Conservation (phyloP, 2,797 vertebrate species). For the Tiaroga cobitis region DNA sequence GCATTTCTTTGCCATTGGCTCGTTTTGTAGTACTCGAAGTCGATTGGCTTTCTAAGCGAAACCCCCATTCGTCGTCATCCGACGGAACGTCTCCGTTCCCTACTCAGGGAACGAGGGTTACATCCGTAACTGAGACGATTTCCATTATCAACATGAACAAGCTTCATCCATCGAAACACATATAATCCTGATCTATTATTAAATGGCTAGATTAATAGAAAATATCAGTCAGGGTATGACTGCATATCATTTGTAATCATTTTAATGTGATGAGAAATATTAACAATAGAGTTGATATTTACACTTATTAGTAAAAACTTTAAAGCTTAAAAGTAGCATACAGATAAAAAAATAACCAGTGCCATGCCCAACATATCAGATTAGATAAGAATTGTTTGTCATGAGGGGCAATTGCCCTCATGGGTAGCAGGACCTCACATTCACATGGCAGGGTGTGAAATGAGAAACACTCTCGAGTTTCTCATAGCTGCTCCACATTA, state of each 20-base stretch:
- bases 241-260: neutral
- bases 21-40: too few relatives aligned
- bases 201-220: neutral
- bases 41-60: too few relatives aligned
- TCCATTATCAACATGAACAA: neutral
- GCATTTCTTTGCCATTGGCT: too few relatives aligned
- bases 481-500: slow-evolving; percentile 6
- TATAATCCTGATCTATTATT: neutral
- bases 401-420: neutral
- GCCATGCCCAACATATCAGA: neutral
- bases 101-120: too few relatives aligned
- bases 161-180: neutral
- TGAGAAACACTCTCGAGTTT: neutral
- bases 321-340: neutral
- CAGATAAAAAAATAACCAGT: neutral
- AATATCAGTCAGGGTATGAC: neutral
- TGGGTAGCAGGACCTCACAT: neutral
- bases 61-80: too few relatives aligned
- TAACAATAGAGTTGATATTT: neutral
- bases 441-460: slow-evolving; percentile 31
- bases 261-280: neutral
- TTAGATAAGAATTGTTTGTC: slow-evolving; percentile 10
- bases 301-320: neutral
- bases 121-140: too few relatives aligned
- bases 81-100: too few relatives aligned